Conservation (phyloP, 2,797 vertebrate genomes). For the Sebastes diploproa region DNA sequence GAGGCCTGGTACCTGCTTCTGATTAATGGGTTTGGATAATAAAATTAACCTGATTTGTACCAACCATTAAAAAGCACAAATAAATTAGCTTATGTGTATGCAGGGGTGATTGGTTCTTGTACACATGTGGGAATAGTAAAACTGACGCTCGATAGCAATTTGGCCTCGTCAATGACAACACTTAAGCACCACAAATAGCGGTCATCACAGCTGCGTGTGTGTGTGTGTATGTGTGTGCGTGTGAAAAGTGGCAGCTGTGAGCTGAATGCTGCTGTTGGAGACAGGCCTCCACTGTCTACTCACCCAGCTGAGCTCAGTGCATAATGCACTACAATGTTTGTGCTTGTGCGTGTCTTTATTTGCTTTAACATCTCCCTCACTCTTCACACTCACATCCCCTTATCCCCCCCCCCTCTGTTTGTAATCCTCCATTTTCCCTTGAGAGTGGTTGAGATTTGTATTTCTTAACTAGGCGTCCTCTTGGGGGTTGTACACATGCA, state of each 20-base stretch:
- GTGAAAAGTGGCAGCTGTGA: constrained; percentile 51
- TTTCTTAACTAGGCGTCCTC: constrained; percentile 12
- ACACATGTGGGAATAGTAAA: not conserved
- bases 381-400: not conserved
- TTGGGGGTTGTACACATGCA: not conserved
- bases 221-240: not conserved
- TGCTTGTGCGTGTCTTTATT: not conserved
- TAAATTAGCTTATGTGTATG: not conserved
- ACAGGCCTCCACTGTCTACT: constrained; percentile 28
- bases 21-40: not conserved
- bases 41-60: not conserved
- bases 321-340: not conserved
- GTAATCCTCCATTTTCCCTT: constrained; percentile 19
- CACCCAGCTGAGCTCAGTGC: constrained; percentile 54
- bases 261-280: constrained; percentile 41
- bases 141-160: constrained; percentile 10
- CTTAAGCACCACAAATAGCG: constrained; percentile 18
- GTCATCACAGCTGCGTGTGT: constrained; percentile 17
- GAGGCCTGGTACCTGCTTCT: not conserved
- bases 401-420: not conserved
- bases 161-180: constrained; percentile 1
- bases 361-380: not conserved
- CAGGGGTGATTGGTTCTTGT: not conserved
- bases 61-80: not conserved
- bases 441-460: not conserved